A percentile compares a stretch with the other conserved stretches of the same genome.
These are phyloP conservation scores for Parauchenoglanis punctatus DNA, from an alignment of 2,797 vertebrate species.

Conservation along the genomic window DNA sequence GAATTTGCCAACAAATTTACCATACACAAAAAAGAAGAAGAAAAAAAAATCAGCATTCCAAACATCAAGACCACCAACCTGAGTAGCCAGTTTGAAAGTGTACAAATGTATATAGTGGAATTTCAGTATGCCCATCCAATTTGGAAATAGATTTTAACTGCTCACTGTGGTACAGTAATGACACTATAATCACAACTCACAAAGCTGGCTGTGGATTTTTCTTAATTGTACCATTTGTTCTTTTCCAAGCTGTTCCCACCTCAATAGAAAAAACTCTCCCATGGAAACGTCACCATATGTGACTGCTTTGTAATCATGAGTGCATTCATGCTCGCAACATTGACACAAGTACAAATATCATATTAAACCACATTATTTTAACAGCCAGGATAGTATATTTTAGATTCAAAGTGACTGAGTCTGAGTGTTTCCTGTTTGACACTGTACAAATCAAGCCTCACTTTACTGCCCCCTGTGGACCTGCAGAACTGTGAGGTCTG, in stretches of 20 bases:
- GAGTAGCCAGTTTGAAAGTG: background rate
- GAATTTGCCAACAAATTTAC: background rate
- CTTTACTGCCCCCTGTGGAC: constrained; percentile 30
- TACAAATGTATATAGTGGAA: background rate
- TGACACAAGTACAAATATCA: background rate
- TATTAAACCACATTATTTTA: background rate
- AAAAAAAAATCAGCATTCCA: background rate
- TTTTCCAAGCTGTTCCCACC: constrained; percentile 26
- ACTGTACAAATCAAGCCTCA: constrained; percentile 70
- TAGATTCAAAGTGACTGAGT: constrained; percentile 49
- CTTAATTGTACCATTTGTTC: constrained; percentile 30
- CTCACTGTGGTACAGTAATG: constrained; percentile 1
- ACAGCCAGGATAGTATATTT: background rate
- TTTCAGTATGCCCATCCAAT: background rate
- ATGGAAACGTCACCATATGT: constrained; percentile 26
- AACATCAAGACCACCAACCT: background rate
- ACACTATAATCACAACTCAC: background rate
- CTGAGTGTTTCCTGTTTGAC: constrained; percentile 65
- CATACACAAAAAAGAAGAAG: background rate
- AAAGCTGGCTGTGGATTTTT: constrained; percentile 5
- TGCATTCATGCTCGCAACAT: constrained; percentile 20
- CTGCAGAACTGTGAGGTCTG: constrained; percentile 57
- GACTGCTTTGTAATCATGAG: constrained; percentile 26
- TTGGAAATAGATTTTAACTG: constrained; percentile 11
- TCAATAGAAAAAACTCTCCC: constrained; percentile 12